Evolutionary conservation across 2,113 vertebrate species (phyloP).

Genomic region (Heptranchias perlo): DNA sequence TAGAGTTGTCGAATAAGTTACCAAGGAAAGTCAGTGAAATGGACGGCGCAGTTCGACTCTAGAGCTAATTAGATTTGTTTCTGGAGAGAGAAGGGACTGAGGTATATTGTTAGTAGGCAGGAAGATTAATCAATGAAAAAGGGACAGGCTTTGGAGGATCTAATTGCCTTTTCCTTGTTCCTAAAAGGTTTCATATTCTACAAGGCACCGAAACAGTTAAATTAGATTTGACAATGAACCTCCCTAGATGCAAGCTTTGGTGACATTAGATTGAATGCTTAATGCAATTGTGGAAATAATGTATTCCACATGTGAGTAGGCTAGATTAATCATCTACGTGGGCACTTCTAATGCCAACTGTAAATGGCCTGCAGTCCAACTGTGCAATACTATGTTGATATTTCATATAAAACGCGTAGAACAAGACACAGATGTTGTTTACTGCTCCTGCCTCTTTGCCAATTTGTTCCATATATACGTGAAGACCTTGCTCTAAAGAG

Average conservation of each 20-base stretch:
- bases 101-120: neutral
- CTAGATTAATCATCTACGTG: slow-evolving; percentile 23
- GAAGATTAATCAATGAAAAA: neutral
- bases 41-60: neutral
- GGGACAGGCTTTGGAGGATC: neutral
- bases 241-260: neutral
- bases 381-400: slow-evolving; percentile 30
- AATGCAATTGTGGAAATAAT: slow-evolving; percentile 25
- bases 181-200: neutral
- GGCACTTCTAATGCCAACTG: slow-evolving; percentile 25
- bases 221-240: neutral
- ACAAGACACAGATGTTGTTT: slow-evolving; percentile 34
- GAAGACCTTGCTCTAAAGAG: slow-evolving; percentile 8
- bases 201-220: slow-evolving; percentile 1
- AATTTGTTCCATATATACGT: no score
- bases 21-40: neutral
- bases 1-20: neutral
- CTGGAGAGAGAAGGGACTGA: neutral
- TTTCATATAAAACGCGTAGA: neutral
- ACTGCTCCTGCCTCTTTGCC: slow-evolving; percentile 23
- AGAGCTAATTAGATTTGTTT: neutral
- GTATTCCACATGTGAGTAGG: slow-evolving; percentile 21
- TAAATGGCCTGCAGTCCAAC: slow-evolving; percentile 23
- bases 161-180: neutral
- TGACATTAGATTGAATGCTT: slow-evolving; percentile 13